These are phyloP conservation scores for Catocala sponsa DNA, from an alignment of 2,888 invertebrate species.

Conservation along the genomic window DNA sequence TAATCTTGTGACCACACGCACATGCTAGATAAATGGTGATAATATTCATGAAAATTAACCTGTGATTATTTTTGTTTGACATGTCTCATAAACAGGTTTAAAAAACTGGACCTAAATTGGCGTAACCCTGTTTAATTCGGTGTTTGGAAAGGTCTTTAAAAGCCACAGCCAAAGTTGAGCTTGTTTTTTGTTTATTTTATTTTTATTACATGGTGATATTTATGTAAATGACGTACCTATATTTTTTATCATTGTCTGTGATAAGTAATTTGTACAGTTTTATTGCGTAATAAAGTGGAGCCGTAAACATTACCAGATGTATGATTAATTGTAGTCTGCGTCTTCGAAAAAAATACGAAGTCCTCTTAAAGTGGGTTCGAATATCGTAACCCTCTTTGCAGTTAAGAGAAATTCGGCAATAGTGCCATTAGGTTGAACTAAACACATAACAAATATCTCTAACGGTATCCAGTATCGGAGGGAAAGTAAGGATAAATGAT, in stretches of 20 bases:
- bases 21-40: slow-evolving; percentile 33
- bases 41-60: slow-evolving; percentile 30
- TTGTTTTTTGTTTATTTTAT: slow-evolving; percentile 14
- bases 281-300: too few relatives aligned
- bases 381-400: slow-evolving; percentile 18
- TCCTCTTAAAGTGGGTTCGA: slow-evolving; percentile 13
- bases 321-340: too few relatives aligned
- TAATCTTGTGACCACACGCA: slow-evolving; percentile 21
- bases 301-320: too few relatives aligned
- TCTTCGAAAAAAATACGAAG: neutral
- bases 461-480: slow-evolving; percentile 44
- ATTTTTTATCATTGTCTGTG: too few relatives aligned
- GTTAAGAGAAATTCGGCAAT: slow-evolving; percentile 37
- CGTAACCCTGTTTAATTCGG: slow-evolving; percentile 34
- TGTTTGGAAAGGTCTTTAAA: slow-evolving; percentile 26
- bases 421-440: slow-evolving; percentile 50
- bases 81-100: slow-evolving; percentile 38
- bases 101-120: slow-evolving; percentile 46
- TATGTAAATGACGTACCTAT: neutral
- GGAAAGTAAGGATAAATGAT: slow-evolving; percentile 49
- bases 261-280: too few relatives aligned
- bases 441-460: slow-evolving; percentile 51
- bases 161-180: slow-evolving; percentile 22
- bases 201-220: neutral
- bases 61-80: slow-evolving; percentile 35